These are phyloP conservation scores for Acanthisitta chloris DNA, from an alignment of 2,113 vertebrate genomes.

Conservation along the genomic window DNA sequence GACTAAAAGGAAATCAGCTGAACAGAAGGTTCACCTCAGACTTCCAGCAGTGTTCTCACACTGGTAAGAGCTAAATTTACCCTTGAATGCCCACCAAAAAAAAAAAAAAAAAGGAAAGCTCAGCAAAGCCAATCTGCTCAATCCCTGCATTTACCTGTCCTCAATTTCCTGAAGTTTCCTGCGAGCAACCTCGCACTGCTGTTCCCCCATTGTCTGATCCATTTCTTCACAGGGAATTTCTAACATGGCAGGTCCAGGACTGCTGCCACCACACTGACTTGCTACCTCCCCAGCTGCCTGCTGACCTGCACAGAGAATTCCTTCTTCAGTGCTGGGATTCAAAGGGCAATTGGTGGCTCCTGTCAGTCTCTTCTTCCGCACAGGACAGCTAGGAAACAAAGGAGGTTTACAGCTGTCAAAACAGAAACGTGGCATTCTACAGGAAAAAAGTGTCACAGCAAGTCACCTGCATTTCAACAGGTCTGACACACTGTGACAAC, in stretches of 20 bases:
- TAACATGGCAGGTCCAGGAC: slow-evolving; percentile 57
- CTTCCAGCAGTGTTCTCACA: not conserved
- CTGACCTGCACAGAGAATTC: slow-evolving; percentile 72
- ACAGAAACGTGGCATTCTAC: not conserved
- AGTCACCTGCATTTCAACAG: not conserved
- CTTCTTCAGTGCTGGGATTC: slow-evolving; percentile 54
- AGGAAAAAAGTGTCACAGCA: not conserved
- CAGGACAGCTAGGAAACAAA: slow-evolving; percentile 68
- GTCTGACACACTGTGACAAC: not conserved
- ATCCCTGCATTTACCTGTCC: slow-evolving; percentile 73
- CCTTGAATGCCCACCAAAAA: not conserved
- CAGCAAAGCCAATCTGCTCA: slow-evolving; percentile 22
- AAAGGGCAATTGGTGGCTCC: slow-evolving; percentile 61
- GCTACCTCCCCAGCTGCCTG: slow-evolving; percentile 64
- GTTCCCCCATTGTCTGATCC: slow-evolving; percentile 76
- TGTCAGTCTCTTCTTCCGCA: slow-evolving; percentile 73
- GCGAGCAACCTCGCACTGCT: slow-evolving; percentile 74
- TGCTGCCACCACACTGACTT: slow-evolving; percentile 52
- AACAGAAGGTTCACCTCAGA: not conserved
- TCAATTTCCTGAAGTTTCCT: slow-evolving; percentile 79
- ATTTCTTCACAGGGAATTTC: slow-evolving; percentile 77
- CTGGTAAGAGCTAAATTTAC: not conserved
- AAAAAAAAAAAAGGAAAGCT: slow-evolving; percentile 37
- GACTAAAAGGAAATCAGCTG: not conserved
- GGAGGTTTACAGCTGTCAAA: not conserved